These are phyloP conservation scores for Rhorus exstirpatorius DNA, from an alignment of 2,888 invertebrate genomes.

Conservation along the genomic window DNA sequence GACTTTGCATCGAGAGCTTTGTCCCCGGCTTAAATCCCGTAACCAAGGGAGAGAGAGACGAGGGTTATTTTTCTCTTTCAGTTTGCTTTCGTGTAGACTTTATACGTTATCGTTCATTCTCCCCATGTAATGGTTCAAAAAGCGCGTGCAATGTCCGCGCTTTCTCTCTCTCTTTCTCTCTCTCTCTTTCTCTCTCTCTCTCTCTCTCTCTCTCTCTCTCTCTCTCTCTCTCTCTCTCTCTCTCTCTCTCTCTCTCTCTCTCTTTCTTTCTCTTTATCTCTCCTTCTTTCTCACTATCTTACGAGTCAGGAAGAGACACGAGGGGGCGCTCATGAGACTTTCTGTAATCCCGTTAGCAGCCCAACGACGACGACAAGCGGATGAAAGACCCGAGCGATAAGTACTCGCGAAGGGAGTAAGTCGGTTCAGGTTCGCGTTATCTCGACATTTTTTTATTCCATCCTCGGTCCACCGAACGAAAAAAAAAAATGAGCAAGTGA, in stretches of 20 bases:
- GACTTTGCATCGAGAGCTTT: conserved; percentile 63
- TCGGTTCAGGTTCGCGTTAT: conserved; percentile 32
- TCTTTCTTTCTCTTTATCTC: conserved; percentile 12
- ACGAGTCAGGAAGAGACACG: conserved; percentile 22
- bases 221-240: not conserved
- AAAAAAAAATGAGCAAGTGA: not conserved
- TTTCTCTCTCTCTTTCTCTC: not conserved
- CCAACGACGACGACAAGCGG: conserved; percentile 54
- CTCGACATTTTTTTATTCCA: conserved; percentile 1
- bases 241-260: conserved; percentile 4
- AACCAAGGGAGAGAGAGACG: conserved; percentile 35
- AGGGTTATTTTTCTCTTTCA: conserved; percentile 18
- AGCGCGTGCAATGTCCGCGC: conserved; percentile 59
- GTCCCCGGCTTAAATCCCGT: conserved; percentile 56
- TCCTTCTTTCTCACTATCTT: not conserved
- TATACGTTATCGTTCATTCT: conserved; percentile 69
- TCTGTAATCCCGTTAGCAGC: conserved; percentile 66
- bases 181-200: not conserved
- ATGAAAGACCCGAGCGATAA: conserved; percentile 59
- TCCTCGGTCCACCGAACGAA: not conserved
- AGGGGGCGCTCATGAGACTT: conserved; percentile 62
- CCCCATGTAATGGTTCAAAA: conserved; percentile 40
- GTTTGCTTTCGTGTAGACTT: conserved; percentile 55
- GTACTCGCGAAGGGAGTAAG: conserved; percentile 45
- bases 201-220: conserved; percentile 10